Evolutionary conservation across 2,888 invertebrate genomes (phyloP), one percentile per base, ranked within the genome.

Genomic region (Meta bourneti): DNA sequence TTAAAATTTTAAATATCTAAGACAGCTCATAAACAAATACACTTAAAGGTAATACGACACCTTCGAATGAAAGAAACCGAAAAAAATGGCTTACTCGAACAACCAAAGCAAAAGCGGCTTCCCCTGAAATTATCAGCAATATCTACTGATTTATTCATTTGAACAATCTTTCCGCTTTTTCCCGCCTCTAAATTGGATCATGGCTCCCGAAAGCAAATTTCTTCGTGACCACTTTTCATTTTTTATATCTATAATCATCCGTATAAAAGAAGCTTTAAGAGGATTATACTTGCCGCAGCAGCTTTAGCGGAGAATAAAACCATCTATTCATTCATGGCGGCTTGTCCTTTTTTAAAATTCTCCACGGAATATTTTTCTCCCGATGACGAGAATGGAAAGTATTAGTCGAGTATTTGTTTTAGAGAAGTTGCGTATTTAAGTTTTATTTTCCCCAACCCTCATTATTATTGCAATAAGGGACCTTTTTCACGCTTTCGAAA

Each of bases 221-320:
- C 61, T 61, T 16, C 61, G 61, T 61, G 61, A 61, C 61, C 61
- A 61, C 61, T 61, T 61, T 11, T 61, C 61, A 16, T 61, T 61
- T 61, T 61, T 61, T 61, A 61, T 61, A 16, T 9, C 7, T 61
- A 61, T 61, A 61, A 61, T 61, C 61, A 61, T 61, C 16, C 7
- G 61, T 61, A 61, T 61, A 61, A 61, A 61, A 61, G 61, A 61
- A 61, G 61, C 61, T 61, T 61, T 61, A 61, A 61, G 61, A 61
- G 61, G 61, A 61, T 61, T 61, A 61, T 11, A 61, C 11, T 61
- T 61, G 13, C 61, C 34, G 13, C 61, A 0, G 61, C 61, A 61
- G 61, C 61, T 61, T 61, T 61, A 16, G 11, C 16, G 61, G 61
- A 34, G 61, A 61, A 61, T 61, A 61, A 61, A 61, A 61, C 61